Evolutionary conservation across 1,140 invertebrate genomes (phyloP).

Genomic region (Aphelinus atriplicis): DNA sequence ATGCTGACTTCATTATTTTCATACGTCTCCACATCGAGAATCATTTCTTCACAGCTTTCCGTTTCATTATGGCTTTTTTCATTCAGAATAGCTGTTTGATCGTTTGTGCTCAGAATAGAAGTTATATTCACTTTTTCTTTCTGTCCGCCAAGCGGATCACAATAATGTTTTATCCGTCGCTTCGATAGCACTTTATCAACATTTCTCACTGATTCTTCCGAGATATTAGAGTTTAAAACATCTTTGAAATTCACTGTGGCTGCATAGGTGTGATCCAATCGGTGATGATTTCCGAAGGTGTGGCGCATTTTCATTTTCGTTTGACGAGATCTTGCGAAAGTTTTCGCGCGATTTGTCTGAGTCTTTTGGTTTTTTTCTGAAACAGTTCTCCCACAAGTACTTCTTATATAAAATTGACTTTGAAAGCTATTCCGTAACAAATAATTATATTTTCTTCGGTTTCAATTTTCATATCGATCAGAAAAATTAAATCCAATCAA

Average conservation of each 20-base stretch:
- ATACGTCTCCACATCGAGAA: neutral
- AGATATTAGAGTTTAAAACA: neutral
- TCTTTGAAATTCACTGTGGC: slow-evolving; percentile 24
- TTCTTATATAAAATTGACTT: too few species aligned
- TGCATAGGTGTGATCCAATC: slow-evolving; percentile 37
- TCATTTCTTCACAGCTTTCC: neutral
- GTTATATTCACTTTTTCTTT: neutral
- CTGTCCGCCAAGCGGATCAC: neutral
- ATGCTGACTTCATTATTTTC: slow-evolving; percentile 19
- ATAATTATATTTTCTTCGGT: too few species aligned
- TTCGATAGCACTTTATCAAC: neutral
- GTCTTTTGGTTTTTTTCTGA: slow-evolving; percentile 19
- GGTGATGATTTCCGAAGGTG: slow-evolving; percentile 20
- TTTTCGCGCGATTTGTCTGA: neutral
- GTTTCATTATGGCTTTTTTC: neutral
- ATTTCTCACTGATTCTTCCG: neutral
- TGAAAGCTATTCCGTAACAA: too few species aligned
- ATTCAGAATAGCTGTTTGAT: neutral
- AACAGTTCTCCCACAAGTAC: neutral
- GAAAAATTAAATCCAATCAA: too few species aligned
- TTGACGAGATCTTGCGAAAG: slow-evolving; percentile 8
- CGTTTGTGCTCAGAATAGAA: neutral
- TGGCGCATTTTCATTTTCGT: slow-evolving; percentile 9
- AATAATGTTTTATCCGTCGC: neutral
- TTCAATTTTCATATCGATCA: too few species aligned